Percentiles rank a stretch among this genome's conserved stretches.
These are phyloP conservation scores for Trogon melanurus DNA, from an alignment of 2,113 vertebrate genomes.

Conservation along the genomic window DNA sequence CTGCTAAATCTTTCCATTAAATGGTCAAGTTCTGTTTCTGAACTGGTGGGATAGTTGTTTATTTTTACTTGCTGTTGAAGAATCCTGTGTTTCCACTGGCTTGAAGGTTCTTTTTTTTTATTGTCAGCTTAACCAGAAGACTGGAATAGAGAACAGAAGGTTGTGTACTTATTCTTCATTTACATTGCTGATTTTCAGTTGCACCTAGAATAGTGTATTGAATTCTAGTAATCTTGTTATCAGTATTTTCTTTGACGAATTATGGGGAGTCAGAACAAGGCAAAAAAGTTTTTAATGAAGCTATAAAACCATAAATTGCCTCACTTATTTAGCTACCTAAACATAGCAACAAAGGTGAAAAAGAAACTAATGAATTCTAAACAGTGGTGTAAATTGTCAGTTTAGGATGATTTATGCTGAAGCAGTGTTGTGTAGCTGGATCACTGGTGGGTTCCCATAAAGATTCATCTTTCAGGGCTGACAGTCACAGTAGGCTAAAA, in stretches of 20 bases:
- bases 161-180: background rate
- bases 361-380: background rate
- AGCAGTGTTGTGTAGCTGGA: background rate
- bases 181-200: background rate
- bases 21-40: background rate
- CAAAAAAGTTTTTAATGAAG: background rate
- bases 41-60: background rate
- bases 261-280: background rate
- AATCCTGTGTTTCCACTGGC: background rate
- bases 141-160: background rate
- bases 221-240: background rate
- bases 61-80: background rate
- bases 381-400: background rate
- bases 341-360: background rate
- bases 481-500: background rate
- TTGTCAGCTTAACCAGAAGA: background rate
- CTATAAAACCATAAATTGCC: background rate
- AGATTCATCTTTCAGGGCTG: background rate
- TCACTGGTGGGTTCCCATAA: background rate
- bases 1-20: background rate
- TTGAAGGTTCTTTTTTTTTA: background rate
- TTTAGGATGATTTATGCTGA: background rate
- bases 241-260: background rate
- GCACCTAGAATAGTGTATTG: background rate
- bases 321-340: background rate